phyloP scores from a whole-genome alignment of 2,113 vertebrate species.

The Desmodus rotundus region DNA sequence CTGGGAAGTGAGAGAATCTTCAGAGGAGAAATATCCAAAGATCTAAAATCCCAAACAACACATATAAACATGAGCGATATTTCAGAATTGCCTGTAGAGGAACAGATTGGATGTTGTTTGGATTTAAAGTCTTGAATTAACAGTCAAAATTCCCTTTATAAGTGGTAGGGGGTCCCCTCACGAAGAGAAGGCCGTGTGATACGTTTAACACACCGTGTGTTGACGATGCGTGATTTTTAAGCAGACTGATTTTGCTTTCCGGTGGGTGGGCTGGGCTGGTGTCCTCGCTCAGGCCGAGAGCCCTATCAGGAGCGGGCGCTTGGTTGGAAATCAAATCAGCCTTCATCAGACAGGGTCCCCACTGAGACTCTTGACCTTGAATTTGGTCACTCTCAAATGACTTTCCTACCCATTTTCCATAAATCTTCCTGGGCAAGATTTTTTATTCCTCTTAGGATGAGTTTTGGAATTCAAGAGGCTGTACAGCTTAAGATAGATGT shows the following conservation, averaged over 20 bases:
- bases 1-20: conserved; percentile 31
- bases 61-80: not conserved
- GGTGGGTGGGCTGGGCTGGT: not conserved
- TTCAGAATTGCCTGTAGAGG: not conserved
- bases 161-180: not conserved
- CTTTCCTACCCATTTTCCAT: not conserved
- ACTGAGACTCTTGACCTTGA: not conserved
- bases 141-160: not conserved
- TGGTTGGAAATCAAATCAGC: not conserved
- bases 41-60: conserved; percentile 72
- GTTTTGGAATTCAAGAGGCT: not conserved
- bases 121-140: not conserved
- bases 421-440: not conserved
- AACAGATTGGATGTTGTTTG: not conserved
- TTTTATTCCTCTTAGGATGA: not conserved
- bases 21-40: conserved; percentile 78
- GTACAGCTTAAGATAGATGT: not conserved
- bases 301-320: not conserved
- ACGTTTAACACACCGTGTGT: not conserved
- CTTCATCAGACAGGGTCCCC: not conserved
- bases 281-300: not conserved
- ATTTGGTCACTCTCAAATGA: not conserved
- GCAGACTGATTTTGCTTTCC: not conserved
- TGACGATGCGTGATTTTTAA: not conserved
- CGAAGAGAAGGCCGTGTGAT: not conserved